These are phyloP conservation scores for Tachysurus fulvidraco DNA, from an alignment of 2,113 vertebrate species.

Conservation along the genomic window DNA sequence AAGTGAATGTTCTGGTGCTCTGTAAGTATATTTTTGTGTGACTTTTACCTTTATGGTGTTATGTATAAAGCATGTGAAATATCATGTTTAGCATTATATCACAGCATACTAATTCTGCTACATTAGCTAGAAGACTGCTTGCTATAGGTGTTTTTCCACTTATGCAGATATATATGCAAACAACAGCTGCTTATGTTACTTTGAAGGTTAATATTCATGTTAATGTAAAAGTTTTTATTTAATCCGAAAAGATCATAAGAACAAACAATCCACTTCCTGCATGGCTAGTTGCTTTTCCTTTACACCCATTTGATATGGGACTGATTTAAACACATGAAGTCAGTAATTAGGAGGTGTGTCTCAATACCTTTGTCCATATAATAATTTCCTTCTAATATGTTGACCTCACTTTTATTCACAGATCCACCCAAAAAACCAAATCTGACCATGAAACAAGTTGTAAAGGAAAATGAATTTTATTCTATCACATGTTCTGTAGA, in stretches of 20 bases:
- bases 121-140: not conserved
- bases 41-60: not conserved
- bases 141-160: not conserved
- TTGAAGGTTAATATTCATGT: not conserved
- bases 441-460: slow-evolving; percentile 43
- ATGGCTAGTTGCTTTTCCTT: no score
- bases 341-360: no score
- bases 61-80: not conserved
- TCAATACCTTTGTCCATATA: no score
- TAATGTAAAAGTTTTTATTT: not conserved
- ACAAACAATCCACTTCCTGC: not conserved
- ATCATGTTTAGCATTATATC: not conserved
- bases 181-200: not conserved
- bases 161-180: not conserved
- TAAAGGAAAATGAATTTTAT: slow-evolving; percentile 45
- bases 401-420: slow-evolving; percentile 41
- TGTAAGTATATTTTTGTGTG: slow-evolving; percentile 62
- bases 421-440: slow-evolving; percentile 55
- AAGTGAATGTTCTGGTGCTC: slow-evolving; percentile 34
- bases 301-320: no score
- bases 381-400: not conserved
- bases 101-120: not conserved
- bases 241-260: not conserved
- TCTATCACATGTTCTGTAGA: slow-evolving; percentile 55
- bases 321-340: no score